Conservation (phyloP, 2,888 invertebrate species). For the Archaeoteleia sp. region DNA sequence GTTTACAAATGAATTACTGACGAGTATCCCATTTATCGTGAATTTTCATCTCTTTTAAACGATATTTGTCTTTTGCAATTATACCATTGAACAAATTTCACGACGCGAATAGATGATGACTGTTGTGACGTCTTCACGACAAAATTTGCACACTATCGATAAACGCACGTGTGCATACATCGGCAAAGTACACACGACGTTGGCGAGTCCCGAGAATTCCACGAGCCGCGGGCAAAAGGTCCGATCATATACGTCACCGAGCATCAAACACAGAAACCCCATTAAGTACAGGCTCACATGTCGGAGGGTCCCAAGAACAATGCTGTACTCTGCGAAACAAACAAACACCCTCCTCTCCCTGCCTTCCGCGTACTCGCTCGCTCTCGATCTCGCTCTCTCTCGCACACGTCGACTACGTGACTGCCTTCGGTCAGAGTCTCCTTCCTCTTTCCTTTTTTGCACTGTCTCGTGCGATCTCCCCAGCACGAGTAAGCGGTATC, state of each 20-base stretch:
- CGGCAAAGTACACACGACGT: slow-evolving; percentile 31
- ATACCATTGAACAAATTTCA: slow-evolving; percentile 15
- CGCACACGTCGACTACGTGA: slow-evolving; percentile 36
- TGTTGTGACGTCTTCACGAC: slow-evolving; percentile 29
- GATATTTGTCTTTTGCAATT: slow-evolving; percentile 2
- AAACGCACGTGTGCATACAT: slow-evolving; percentile 44
- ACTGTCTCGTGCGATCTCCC: not conserved
- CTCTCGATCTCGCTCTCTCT: slow-evolving; percentile 20
- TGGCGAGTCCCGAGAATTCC: slow-evolving; percentile 41
- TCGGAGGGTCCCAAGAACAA: slow-evolving; percentile 53
- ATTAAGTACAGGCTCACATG: slow-evolving; percentile 64
- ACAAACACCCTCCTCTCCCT: slow-evolving; percentile 37
- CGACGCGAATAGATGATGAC: slow-evolving; percentile 11
- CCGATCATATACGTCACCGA: slow-evolving; percentile 56
- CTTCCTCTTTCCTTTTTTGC: slow-evolving; percentile 4
- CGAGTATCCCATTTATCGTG: too few relatives aligned
- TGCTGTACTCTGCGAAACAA: slow-evolving; percentile 48
- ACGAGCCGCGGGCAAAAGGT: slow-evolving; percentile 42
- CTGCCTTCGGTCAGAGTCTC: slow-evolving; percentile 32
- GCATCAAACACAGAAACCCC: slow-evolving; percentile 68
- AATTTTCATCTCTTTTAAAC: slow-evolving; percentile 2
- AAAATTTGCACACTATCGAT: slow-evolving; percentile 50
- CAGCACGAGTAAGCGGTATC: slow-evolving; percentile 23
- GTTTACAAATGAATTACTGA: too few relatives aligned
- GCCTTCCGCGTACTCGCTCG: not conserved